phyloP scores from a whole-genome alignment of 1,140 invertebrate genomes.

The Phenacoccus solenopsis region DNA sequence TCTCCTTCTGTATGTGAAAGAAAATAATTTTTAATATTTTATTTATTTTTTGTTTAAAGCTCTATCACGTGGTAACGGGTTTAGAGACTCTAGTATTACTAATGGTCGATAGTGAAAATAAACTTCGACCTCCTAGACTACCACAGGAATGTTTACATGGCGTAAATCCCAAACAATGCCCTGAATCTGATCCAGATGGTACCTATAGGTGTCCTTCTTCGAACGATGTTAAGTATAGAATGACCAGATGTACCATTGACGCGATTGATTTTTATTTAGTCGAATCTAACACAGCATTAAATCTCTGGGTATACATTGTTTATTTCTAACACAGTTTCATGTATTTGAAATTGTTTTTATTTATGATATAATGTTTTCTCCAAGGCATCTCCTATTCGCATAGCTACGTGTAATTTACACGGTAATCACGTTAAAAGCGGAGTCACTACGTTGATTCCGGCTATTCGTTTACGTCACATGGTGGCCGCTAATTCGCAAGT shows the following conservation, averaged over 20 bases:
- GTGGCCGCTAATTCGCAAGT: slow-evolving; percentile 39
- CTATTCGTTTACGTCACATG: slow-evolving; percentile 58
- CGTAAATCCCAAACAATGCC: slow-evolving; percentile 57
- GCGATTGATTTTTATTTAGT: slow-evolving; percentile 81
- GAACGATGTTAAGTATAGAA: slow-evolving; percentile 88
- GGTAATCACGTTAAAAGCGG: slow-evolving; percentile 79
- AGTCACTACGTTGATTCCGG: slow-evolving; percentile 73
- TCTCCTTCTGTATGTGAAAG: slow-evolving; percentile 8
- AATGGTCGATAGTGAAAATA: slow-evolving; percentile 78
- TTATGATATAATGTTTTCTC: slow-evolving; percentile 24
- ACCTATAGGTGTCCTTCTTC: slow-evolving; percentile 56
- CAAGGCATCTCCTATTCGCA: slow-evolving; percentile 65
- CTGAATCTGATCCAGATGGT: slow-evolving; percentile 52
- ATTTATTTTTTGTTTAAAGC: slow-evolving; percentile 31
- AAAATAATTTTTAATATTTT: neutral
- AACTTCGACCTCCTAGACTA: slow-evolving; percentile 59
- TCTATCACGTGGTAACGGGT: slow-evolving; percentile 73
- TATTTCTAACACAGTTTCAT: neutral
- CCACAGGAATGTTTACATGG: slow-evolving; percentile 77
- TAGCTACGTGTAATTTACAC: slow-evolving; percentile 88
- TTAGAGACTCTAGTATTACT: slow-evolving; percentile 81
- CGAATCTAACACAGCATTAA: slow-evolving; percentile 73
- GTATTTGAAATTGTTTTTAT: neutral
- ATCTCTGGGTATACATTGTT: slow-evolving; percentile 54
- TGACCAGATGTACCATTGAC: slow-evolving; percentile 83